Percentiles rank a stretch among this genome's conserved stretches.
These are phyloP conservation scores for Melanotaenia parkinsoni DNA, from an alignment of 2,797 vertebrate species.

Conservation along the genomic window DNA sequence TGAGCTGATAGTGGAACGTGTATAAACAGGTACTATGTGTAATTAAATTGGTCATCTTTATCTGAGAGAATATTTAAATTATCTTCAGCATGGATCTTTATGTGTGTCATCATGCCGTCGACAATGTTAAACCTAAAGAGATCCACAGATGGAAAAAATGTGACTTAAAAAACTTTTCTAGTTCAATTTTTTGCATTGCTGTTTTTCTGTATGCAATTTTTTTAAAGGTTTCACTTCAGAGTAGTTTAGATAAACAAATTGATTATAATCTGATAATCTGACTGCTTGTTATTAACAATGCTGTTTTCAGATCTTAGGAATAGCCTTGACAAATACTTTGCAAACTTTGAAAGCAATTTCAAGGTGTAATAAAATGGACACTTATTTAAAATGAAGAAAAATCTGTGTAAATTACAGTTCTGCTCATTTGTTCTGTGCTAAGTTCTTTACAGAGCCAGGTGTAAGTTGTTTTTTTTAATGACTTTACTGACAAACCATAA, in stretches of 20 bases:
- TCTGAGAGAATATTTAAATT: not conserved
- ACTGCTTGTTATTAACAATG: not conserved
- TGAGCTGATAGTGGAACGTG: not conserved
- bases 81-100: not conserved
- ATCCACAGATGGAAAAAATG: not conserved
- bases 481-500: conserved; percentile 11
- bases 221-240: not conserved
- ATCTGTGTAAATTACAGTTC: not conserved
- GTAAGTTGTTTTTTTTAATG: conserved; percentile 6
- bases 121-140: not conserved
- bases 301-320: not conserved
- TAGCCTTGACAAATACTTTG: not conserved
- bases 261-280: not conserved
- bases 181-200: not conserved
- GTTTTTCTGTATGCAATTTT: not conserved
- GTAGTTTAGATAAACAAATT: not conserved
- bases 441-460: not conserved
- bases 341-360: not conserved
- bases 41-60: not conserved
- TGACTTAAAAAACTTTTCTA: not conserved
- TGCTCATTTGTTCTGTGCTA: not conserved
- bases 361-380: conserved; percentile 9
- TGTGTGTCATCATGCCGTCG: not conserved
- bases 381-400: not conserved
- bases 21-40: not conserved